Evolutionary conservation across 2,113 vertebrate species (phyloP).

Genomic region (Scomber colias): DNA sequence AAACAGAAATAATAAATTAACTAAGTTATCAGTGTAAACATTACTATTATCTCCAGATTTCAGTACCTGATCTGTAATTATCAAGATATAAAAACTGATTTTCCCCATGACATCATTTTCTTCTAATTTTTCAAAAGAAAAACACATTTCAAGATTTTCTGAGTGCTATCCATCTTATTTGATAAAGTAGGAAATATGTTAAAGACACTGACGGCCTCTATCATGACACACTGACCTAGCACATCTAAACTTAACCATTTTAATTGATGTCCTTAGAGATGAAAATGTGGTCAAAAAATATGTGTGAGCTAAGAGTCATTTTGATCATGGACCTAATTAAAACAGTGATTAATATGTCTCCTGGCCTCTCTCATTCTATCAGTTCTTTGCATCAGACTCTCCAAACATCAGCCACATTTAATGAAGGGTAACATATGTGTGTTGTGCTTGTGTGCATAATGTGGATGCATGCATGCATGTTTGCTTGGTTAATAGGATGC

Average conservation of each 20-base stretch:
- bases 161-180: background rate
- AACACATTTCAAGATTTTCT: background rate
- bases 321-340: slow-evolving; percentile 20
- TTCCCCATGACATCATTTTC: background rate
- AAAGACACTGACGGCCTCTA: background rate
- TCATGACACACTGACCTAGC: background rate
- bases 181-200: background rate
- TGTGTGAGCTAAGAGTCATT: slow-evolving; percentile 11
- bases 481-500: background rate
- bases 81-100: too few species aligned
- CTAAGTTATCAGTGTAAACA: slow-evolving; percentile 5
- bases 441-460: background rate
- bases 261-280: background rate
- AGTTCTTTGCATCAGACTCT: slow-evolving; percentile 7
- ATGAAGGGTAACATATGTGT: background rate
- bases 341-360: slow-evolving; percentile 10
- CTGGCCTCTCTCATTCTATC: background rate
- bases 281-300: background rate
- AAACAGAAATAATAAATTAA: slow-evolving; percentile 1
- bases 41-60: background rate
- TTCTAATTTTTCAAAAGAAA: background rate
- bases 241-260: background rate
- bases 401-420: slow-evolving; percentile 7
- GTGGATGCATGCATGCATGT: background rate
- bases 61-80: background rate